phyloP scores from a whole-genome alignment of 2,113 vertebrate species.

The mouse (Mus musculus) region GRCm39 chr5:106264501-106265000 shows the following conservation, averaged over 20 bases:
- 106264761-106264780: neutral
- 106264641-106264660: neutral
- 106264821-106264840: neutral
- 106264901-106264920: neutral
- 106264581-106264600: neutral
- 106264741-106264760: neutral
- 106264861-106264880: neutral
- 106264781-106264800: neutral
- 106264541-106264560: neutral
- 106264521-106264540: neutral
- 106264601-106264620: neutral
- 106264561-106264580: neutral
- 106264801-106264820: conserved; percentile 7
- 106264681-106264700: neutral
- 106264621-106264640: neutral
- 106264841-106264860: neutral
- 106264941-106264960: neutral
- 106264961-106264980: conserved; percentile 18
- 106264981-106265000: neutral
- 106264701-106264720: conserved; percentile 40
- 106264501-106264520: neutral
- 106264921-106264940: neutral
- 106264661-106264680: neutral
- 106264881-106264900: neutral
- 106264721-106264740: conserved; percentile 30